Base-by-base conservation (phyloP, 2,888 invertebrate genomes). In the Stenodema calcarata region DNA sequence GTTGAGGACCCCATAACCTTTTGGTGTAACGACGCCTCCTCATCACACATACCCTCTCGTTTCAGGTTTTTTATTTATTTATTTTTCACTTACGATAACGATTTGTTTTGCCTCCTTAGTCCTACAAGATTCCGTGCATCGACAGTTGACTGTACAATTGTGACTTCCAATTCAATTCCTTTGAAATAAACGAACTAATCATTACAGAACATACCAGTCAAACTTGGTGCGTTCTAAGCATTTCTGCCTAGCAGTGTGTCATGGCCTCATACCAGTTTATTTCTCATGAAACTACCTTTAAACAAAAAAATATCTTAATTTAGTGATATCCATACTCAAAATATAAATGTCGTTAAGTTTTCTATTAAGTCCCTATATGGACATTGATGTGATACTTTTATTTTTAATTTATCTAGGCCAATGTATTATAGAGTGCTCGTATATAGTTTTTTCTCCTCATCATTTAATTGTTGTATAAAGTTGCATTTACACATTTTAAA, bases 331-430 rank as follows among this genome's bases (percentile, higher is more conserved):
- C 84, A 75, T 84, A 84, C 84, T 84, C 84, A 84, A 70, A 35
- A 73, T 73, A 84, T 73, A 73, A 84, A 84, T 70, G 75, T 73
- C 47, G 84, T 84, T 84, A 84, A 84, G 84, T 84, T 84, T 70
- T 84, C 44, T 84, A 84, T 84, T 50, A 82, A 84, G 84, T 84
- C 84, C 84, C 75, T 44, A 44, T 73, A 84, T 75, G 84, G 84
- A 84, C 84, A 84, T 84, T 84, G 84, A 84, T 84, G 84, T 84
- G 84, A 84, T 84, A 84, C 70, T 84, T 70, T 84, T 70, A 84
- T 84, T 84, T 73, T 75, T 84, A 83, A 84, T 75, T 30, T 84
- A 47, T 62, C 75, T 84, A 84, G 84, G 75, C 30, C 84, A 84
- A 73, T 84, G 50, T 84, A 47, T 75, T 41, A 84, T 70, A 84